Percentiles rank a stretch among this genome's conserved stretches.
These are phyloP conservation scores for Pseudomugil gertrudae DNA, from an alignment of 2,797 vertebrate genomes.

Conservation along the genomic window DNA sequence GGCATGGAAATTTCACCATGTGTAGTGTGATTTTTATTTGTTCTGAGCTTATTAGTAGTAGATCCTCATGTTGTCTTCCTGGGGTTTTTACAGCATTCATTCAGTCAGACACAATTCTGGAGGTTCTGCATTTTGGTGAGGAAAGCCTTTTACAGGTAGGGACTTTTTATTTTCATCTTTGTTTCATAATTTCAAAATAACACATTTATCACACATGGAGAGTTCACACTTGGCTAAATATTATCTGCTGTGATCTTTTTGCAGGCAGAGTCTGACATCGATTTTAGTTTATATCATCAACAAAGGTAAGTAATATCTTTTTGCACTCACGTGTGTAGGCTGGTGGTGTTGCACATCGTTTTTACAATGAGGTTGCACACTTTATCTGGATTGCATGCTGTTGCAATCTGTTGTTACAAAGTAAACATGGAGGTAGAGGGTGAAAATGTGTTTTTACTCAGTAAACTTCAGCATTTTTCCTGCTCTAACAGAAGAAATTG, in stretches of 20 bases:
- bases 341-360: not conserved
- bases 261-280: constrained; percentile 93
- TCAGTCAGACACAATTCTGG: constrained; percentile 97
- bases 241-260: constrained; percentile 48
- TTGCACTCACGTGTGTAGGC: not conserved
- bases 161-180: not conserved
- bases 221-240: not conserved
- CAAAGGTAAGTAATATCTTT: constrained; percentile 86
- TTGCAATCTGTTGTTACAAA: not conserved
- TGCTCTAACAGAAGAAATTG: not conserved
- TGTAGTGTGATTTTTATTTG: constrained; percentile 8
- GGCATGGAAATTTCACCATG: not conserved
- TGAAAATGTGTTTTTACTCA: not conserved
- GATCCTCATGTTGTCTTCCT: constrained; percentile 9
- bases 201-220: not conserved
- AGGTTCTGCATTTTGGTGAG: constrained; percentile 96
- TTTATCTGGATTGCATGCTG: not conserved
- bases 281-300: constrained; percentile 96
- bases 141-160: constrained; percentile 94
- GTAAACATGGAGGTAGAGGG: not conserved
- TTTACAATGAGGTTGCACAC: not conserved
- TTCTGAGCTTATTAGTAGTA: not conserved
- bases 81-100: constrained; percentile 89
- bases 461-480: not conserved
- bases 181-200: not conserved